phyloP scores from a whole-genome alignment of 2,888 invertebrate genomes.

The Autographa pulchrina region DNA sequence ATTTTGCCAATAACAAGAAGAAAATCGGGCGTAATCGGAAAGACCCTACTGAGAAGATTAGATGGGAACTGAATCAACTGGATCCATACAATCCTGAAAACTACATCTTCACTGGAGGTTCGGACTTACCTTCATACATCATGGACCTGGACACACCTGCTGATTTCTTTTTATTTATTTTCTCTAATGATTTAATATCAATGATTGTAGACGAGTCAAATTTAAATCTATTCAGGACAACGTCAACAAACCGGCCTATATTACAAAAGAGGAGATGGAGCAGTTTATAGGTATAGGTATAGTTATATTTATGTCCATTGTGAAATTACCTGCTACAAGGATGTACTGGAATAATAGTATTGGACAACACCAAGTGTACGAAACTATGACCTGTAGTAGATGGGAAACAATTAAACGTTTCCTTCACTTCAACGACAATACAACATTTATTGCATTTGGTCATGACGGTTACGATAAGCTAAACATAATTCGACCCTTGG shows the following conservation, averaged over 20 bases:
- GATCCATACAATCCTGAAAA: too few relatives aligned
- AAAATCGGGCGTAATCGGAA: too few relatives aligned
- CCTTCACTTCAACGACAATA: slow-evolving; percentile 26
- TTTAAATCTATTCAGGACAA: slow-evolving; percentile 43
- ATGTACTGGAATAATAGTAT: slow-evolving; percentile 24
- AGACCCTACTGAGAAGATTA: too few relatives aligned
- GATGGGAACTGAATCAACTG: too few relatives aligned
- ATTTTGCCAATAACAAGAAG: too few relatives aligned
- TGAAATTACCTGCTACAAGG: slow-evolving; percentile 31
- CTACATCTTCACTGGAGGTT: too few relatives aligned
- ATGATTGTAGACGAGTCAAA: slow-evolving; percentile 44
- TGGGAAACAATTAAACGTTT: slow-evolving; percentile 13
- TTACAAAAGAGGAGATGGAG: slow-evolving; percentile 31
- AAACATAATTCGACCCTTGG: slow-evolving; percentile 59
- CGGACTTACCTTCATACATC: too few relatives aligned
- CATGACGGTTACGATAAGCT: slow-evolving; percentile 56
- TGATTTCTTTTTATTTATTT: too few relatives aligned
- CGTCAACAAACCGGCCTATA: slow-evolving; percentile 42
- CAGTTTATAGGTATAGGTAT: slow-evolving; percentile 45
- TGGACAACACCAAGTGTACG: slow-evolving; percentile 15
- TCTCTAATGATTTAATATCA: slow-evolving; percentile 31
- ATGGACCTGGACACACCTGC: too few relatives aligned
- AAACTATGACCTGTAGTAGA: slow-evolving; percentile 27
- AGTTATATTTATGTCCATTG: slow-evolving; percentile 41
- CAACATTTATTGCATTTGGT: slow-evolving; percentile 2